phyloP scores from a whole-genome alignment of 2,797 vertebrate genomes.

The Cottoperca gobio region DNA sequence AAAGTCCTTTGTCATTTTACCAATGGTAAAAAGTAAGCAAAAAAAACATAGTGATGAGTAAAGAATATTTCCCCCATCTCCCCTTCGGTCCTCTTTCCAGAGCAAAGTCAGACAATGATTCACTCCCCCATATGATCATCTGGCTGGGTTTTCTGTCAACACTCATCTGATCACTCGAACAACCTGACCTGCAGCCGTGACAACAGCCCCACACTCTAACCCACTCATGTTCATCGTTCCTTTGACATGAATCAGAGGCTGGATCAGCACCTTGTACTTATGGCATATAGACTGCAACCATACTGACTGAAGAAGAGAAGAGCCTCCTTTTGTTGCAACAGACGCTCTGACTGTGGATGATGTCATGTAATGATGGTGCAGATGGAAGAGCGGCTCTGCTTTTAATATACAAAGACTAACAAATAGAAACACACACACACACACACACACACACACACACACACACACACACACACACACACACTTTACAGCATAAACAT shows the following conservation, averaged over 20 bases:
- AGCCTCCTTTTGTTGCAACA: slow-evolving; percentile 21
- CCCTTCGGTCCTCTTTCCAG: slow-evolving; percentile 2
- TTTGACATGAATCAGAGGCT: slow-evolving; percentile 55
- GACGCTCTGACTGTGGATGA: slow-evolving; percentile 29
- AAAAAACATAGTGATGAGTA: not conserved
- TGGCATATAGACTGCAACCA: not conserved
- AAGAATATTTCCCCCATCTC: slow-evolving; percentile 22
- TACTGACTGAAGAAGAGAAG: not conserved
- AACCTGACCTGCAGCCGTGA: slow-evolving; percentile 42
- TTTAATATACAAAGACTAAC: slow-evolving; percentile 19
- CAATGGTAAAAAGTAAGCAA: not conserved
- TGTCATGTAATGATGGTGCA: slow-evolving; percentile 53
- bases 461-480: slow-evolving; percentile 2
- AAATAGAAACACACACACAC: not conserved
- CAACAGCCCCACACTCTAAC: slow-evolving; percentile 18
- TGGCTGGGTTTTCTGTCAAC: slow-evolving; percentile 60
- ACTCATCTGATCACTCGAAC: slow-evolving; percentile 41
- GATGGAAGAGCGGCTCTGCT: slow-evolving; percentile 22
- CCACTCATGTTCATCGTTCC: slow-evolving; percentile 8
- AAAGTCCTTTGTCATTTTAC: not conserved
- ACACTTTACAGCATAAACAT: not conserved
- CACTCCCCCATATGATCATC: slow-evolving; percentile 51
- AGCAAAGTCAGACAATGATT: slow-evolving; percentile 68
- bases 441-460: not conserved
- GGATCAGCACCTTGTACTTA: slow-evolving; percentile 23